Evolutionary conservation across 1,140 invertebrate species (phyloP).

Genomic region (Eumeta japonica): DNA sequence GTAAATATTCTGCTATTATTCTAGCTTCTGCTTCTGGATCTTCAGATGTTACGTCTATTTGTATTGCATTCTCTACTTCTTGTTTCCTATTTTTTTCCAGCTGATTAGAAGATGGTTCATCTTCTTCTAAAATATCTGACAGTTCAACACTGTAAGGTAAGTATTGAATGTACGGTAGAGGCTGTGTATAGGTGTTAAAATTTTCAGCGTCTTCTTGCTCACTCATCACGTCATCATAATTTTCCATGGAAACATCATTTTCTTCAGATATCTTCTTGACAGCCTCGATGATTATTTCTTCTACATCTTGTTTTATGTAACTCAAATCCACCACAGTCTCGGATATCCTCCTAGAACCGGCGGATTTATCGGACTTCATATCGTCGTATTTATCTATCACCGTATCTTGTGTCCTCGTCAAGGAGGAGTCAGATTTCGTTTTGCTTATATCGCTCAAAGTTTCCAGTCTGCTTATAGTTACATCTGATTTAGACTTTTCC

Average conservation of each 20-base stretch:
- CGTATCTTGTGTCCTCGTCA: conserved; percentile 47
- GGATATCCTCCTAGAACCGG: conserved; percentile 28
- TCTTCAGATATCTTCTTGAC: conserved; percentile 25
- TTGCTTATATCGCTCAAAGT: conserved; percentile 50
- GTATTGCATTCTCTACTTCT: conserved; percentile 15
- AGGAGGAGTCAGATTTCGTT: conserved; percentile 43
- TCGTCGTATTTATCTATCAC: conserved; percentile 39
- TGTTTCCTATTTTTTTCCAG: conserved; percentile 24
- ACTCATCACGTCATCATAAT: conserved; percentile 44
- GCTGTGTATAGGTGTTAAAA: conserved; percentile 42
- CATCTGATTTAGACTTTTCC: conserved; percentile 51
- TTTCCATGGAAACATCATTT: neutral
- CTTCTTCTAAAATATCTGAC: conserved; percentile 49
- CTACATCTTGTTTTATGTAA: conserved; percentile 42
- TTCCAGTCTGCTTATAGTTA: conserved; percentile 50
- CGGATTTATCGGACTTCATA: conserved; percentile 16
- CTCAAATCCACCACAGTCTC: conserved; percentile 44
- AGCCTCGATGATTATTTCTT: conserved; percentile 40
- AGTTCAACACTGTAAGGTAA: conserved; percentile 41
- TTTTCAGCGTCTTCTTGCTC: conserved; percentile 46
- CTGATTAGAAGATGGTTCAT: conserved; percentile 37
- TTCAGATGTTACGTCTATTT: too few relatives aligned
- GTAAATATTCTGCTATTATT: conserved; percentile 30
- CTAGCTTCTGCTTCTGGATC: conserved; percentile 17
- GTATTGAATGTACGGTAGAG: conserved; percentile 28